phyloP scores from a whole-genome alignment of 2,113 vertebrate species.

The Potamarius usumacintae region DNA sequence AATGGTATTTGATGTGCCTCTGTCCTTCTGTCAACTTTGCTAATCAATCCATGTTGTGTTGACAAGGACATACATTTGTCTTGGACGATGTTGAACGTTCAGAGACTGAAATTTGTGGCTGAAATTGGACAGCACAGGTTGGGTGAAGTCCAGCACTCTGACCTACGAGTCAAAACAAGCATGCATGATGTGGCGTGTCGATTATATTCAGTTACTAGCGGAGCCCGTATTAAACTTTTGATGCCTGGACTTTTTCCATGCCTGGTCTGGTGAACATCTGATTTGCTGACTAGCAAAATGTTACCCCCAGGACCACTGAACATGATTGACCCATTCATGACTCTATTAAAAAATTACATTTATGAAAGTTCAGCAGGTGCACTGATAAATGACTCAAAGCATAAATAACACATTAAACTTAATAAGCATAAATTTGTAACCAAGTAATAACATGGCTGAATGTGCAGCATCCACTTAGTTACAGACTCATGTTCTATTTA shows the following conservation, averaged over 20 bases:
- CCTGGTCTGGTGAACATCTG: neutral
- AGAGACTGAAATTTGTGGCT: neutral
- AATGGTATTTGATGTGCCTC: neutral
- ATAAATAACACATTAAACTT: neutral
- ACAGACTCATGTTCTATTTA: neutral
- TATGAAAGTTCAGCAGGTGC: neutral
- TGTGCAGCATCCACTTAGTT: neutral
- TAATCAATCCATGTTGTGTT: slow-evolving; percentile 12
- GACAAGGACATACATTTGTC: slow-evolving; percentile 17
- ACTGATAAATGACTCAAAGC: slow-evolving; percentile 6
- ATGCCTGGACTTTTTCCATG: neutral
- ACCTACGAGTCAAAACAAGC: neutral
- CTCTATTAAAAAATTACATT: neutral
- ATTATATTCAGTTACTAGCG: slow-evolving; percentile 2
- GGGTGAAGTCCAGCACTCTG: slow-evolving; percentile 7
- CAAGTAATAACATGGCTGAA: neutral
- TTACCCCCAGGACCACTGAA: neutral
- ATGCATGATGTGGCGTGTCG: neutral
- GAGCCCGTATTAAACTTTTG: neutral
- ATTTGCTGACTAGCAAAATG: slow-evolving; percentile 1
- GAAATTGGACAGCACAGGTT: neutral
- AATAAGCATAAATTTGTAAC: slow-evolving; percentile 10
- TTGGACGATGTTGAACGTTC: neutral
- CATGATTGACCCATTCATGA: neutral
- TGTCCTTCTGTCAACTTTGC: neutral